phyloP scores from a whole-genome alignment of 2,113 vertebrate species.

The Acanthisitta chloris region DNA sequence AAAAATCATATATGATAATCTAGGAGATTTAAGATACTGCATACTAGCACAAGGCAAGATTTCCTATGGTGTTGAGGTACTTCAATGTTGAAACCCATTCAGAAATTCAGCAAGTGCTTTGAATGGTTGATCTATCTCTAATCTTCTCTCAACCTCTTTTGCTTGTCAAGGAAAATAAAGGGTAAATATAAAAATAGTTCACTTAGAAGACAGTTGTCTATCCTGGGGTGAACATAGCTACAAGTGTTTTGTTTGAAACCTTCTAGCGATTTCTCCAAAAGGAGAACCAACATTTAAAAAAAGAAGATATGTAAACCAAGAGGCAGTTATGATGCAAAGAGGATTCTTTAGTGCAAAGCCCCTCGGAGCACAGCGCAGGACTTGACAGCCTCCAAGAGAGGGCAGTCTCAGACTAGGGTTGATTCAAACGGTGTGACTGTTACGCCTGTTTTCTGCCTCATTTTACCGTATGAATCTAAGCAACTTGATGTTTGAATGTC shows the following conservation, averaged over 20 bases:
- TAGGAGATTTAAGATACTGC: not conserved
- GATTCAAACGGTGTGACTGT: not conserved
- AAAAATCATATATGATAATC: not conserved
- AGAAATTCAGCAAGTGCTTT: not conserved
- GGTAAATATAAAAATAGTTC: not conserved
- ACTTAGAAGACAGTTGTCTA: not conserved
- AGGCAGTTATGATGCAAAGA: no score
- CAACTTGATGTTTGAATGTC: not conserved
- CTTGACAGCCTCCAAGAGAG: not conserved
- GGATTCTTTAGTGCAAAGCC: not conserved
- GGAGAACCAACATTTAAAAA: rapidly evolving
- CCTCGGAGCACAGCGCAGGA: not conserved
- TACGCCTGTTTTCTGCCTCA: not conserved
- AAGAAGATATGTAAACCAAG: no score
- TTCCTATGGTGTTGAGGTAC: rapidly evolving
- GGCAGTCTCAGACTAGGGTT: conserved; percentile 25
- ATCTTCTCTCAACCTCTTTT: not conserved
- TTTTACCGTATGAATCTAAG: not conserved
- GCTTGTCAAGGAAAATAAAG: not conserved
- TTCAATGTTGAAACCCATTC: not conserved
- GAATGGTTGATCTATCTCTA: not conserved
- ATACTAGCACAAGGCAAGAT: not conserved
- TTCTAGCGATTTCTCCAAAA: not conserved
- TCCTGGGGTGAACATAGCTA: not conserved
- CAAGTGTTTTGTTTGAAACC: not conserved